Percentiles rank a stretch among this genome's conserved stretches.
Conservation (phyloP, 2,797 vertebrate species). For the Esox masquinongy region DNA sequence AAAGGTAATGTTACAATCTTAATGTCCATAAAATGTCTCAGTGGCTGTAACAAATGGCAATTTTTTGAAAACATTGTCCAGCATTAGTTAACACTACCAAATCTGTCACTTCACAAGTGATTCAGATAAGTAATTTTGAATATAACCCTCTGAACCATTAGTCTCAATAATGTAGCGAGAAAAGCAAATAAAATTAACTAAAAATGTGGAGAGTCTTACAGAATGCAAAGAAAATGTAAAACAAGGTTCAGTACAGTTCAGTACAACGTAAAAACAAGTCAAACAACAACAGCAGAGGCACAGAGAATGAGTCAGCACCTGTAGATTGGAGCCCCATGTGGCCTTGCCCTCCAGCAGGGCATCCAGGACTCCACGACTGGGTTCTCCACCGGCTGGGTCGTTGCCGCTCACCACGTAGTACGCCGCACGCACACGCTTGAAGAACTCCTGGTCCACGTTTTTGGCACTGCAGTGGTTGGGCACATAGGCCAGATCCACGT, state of each 20-base stretch:
- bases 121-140: background rate
- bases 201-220: background rate
- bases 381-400: conserved; percentile 90
- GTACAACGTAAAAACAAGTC: background rate
- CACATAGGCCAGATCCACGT: conserved; percentile 96
- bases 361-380: conserved; percentile 91
- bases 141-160: background rate
- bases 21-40: background rate
- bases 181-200: background rate
- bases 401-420: conserved; percentile 98
- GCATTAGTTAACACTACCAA: background rate
- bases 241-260: background rate
- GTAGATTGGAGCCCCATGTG: conserved; percentile 96
- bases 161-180: background rate
- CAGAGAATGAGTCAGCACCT: conserved; percentile 75
- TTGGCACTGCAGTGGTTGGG: conserved; percentile 99
- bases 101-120: background rate
- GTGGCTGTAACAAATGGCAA: background rate
- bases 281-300: background rate
- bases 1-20: background rate
- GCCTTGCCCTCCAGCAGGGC: conserved; percentile 94
- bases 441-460: conserved; percentile 98
- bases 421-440: conserved; percentile 88
- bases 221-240: background rate
- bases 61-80: background rate